Evolutionary conservation across 2,888 invertebrate genomes (phyloP), one percentile per base, ranked within the genome.

Genomic region (Torymus auratus): DNA sequence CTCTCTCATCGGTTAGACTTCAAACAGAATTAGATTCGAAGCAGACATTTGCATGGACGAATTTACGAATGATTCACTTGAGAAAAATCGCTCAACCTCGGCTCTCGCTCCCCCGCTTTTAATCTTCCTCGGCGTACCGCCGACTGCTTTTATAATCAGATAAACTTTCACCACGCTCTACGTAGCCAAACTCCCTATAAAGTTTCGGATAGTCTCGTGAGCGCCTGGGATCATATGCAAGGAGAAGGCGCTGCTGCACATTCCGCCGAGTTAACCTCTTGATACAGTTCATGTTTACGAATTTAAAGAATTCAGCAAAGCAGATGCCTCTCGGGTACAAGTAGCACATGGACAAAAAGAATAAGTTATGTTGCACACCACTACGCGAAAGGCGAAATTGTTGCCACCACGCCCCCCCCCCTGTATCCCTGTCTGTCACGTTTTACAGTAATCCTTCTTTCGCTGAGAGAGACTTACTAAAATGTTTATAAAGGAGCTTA

Each of bases 401-500:
- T 80, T 75, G 65, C 50, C 23, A 28, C n/a, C 7, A 7, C 28
- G 3, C 28, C 3, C 28, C 7, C 28, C 28, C 28, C 3, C 7
- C 28, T n/a, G n/a, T n/a, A n/a, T n/a, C 60, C 17, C n/a, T 62
- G 71, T 61, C 67, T 71, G 75, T 76, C 80, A 80, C 80, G 75
- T 71, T 71, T 67, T 28, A 3, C 60, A 12, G 61, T 67, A 60
- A 76, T 80, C 75, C 80, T 75, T 41, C 80, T 75, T 70, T 71
- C 15, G 13, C 41, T 55, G 41, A 52, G 7, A 4, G 28, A 4
- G 71, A 71, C 71, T 80, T 65, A 53, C 71, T 67, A 61, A 71
- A 71, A 80, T 70, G 61, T 80, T 80, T 55, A 75, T 80, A 76
- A 80, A 80, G 80, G 61, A 68, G 75, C 80, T 80, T 80, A 80